Evolutionary conservation across 2,797 vertebrate species (phyloP).

Genomic region (Diplodus sargus): DNA sequence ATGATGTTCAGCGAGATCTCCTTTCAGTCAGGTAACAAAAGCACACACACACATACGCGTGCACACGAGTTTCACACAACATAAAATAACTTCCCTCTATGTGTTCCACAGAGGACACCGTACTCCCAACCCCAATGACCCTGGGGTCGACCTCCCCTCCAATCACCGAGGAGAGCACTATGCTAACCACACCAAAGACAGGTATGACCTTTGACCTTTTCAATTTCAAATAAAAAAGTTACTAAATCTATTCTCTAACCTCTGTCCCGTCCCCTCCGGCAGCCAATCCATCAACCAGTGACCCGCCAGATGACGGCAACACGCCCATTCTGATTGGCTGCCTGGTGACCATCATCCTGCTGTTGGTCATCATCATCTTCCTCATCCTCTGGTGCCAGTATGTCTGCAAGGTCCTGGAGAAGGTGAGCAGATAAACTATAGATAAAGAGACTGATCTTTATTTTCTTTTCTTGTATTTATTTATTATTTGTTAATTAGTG

Average conservation of each 20-base stretch:
- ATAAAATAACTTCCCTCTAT: background rate
- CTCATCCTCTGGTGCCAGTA: conserved; percentile 94
- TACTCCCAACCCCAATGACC: conserved; percentile 70
- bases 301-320: conserved; percentile 79
- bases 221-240: background rate
- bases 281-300: conserved; percentile 76
- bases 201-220: conserved; percentile 55
- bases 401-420: conserved; percentile 92
- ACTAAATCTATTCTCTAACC: background rate
- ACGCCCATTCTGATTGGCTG: conserved; percentile 91
- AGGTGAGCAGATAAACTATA: conserved; percentile 80
- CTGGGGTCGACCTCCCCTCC: conserved; percentile 56
- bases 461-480: background rate
- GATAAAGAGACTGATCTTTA: background rate
- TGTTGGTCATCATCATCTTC: conserved; percentile 91
- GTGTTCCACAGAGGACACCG: conserved; percentile 77
- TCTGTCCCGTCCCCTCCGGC: conserved; percentile 61
- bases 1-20: conserved; percentile 96
- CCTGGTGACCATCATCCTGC: conserved; percentile 93
- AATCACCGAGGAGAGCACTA: conserved; percentile 2
- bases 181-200: conserved; percentile 38
- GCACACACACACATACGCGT: background rate
- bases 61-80: background rate
- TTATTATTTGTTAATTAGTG: too few relatives aligned
- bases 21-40: conserved; percentile 89